Base-by-base conservation (phyloP, 2,888 invertebrate species). In the Frankliniella intonsa region DNA sequence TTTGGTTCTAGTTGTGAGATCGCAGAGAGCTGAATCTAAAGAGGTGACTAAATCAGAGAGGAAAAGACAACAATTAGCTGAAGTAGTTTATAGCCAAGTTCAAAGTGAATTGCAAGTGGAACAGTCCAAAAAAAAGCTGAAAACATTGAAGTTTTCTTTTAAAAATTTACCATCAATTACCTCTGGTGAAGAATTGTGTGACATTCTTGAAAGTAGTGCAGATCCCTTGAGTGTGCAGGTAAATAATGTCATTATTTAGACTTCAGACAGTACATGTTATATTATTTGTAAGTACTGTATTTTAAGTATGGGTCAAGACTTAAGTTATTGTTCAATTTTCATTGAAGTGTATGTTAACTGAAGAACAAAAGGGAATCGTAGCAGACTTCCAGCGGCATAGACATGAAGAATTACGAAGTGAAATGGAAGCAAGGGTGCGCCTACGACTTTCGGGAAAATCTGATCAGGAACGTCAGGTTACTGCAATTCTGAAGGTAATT, bases 161-260 rank as follows among this genome's bases (percentile, higher is more conserved):
- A 51, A 81, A 83, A 82, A 83, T 83, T 80, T 81, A 51, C 81
- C 76, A 27, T 80, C 83, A 22, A 81, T 82, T 85, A 14, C 88
- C 2, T 88, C 86, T 80, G 88, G 88, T 0, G 88, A 89, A 0
- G 89, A 90, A 82, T 87, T 90, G 69, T 87, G 87, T 12, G 88
- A 87, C 82, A 85, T 88, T 38, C 87, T 91, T 86, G 89, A 89
- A 84, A 87, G 82, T 0, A 87, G 88, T 83, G 88, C 86, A 79
- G 91, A 91, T 84, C 89, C 90, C 0, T 87, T 87, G 80, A 88
- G 88, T 82, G 88, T 90, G 82, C 87, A 88, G 86, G 91, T 91
- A 85, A 86, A 81, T 82, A 82, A 38, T 82, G 82, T 80, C 80
- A 82, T 76, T n/a, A 65, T 83, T 82, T 50, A 81, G n/a, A 81